phyloP scores from a whole-genome alignment of 2,113 vertebrate species.

The Urocynchramus pylzowi region DNA sequence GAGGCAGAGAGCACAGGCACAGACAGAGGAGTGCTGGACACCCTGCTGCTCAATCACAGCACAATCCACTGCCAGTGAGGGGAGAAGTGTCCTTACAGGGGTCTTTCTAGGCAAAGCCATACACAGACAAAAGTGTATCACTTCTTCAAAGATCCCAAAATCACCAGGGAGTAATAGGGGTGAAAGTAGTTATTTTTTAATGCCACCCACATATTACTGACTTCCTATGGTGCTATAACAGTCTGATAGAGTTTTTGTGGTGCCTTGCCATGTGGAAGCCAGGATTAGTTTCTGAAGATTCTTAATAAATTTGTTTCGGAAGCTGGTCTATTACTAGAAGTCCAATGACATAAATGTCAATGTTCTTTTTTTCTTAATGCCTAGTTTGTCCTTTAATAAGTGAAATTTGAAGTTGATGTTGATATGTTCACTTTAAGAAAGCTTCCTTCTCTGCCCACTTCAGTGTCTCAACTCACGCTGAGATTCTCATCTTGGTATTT shows the following conservation, averaged over 20 bases:
- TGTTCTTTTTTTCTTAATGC: background rate
- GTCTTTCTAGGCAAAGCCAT: background rate
- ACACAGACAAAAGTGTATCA: accelerated
- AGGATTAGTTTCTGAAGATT: background rate
- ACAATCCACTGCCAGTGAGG: background rate
- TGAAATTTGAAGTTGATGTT: background rate
- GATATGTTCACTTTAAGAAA: background rate
- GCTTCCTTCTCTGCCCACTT: background rate
- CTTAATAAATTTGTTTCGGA: background rate
- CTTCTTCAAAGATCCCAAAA: background rate
- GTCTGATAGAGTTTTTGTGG: background rate
- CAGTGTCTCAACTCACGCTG: accelerated
- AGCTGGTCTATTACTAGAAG: background rate
- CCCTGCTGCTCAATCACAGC: background rate
- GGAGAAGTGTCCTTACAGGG: background rate
- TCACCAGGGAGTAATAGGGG: background rate
- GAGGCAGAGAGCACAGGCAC: background rate
- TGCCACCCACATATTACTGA: background rate
- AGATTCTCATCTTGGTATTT: background rate
- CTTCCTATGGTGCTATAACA: background rate
- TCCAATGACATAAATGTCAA: background rate
- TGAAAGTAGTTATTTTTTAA: background rate
- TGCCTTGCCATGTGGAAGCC: background rate
- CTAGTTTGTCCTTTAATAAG: background rate
- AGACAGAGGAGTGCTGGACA: background rate